Evolutionary conservation across 2,888 invertebrate species (phyloP).

Genomic region (Nymphalis urticae): DNA sequence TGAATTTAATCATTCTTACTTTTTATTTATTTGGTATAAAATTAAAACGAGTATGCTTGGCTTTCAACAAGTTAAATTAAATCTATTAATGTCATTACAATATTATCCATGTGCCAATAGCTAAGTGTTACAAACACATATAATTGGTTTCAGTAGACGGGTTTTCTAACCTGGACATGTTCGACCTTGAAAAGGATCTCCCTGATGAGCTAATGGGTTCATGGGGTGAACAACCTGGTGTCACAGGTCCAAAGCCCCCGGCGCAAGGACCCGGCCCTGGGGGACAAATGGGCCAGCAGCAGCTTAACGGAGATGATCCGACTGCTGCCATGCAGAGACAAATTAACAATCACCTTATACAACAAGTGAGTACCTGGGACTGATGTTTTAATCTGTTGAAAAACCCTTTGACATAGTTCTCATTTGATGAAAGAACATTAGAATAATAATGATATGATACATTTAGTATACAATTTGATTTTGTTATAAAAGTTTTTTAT

Average conservation of each 20-base stretch:
- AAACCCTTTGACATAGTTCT: too few species aligned
- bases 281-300: conserved; percentile 77
- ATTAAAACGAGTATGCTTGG: too few species aligned
- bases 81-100: too few species aligned
- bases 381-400: conserved; percentile 40
- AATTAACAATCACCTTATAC: conserved; percentile 85
- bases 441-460: too few species aligned
- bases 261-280: conserved; percentile 92
- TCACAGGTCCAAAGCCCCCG: conserved; percentile 87
- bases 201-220: conserved; percentile 94
- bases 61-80: too few species aligned
- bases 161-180: conserved; percentile 91
- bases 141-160: conserved; percentile 79
- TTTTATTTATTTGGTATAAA: too few species aligned
- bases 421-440: too few species aligned
- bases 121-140: conserved; percentile 11
- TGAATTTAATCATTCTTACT: too few species aligned
- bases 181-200: conserved; percentile 94
- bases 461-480: too few species aligned
- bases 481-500: too few species aligned
- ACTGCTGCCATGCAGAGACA: conserved; percentile 82
- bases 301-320: conserved; percentile 86
- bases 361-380: conserved; percentile 80
- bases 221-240: conserved; percentile 87
- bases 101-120: not conserved